Evolutionary conservation across 2,797 vertebrate genomes (phyloP).

Genomic region (Sparus aurata): DNA sequence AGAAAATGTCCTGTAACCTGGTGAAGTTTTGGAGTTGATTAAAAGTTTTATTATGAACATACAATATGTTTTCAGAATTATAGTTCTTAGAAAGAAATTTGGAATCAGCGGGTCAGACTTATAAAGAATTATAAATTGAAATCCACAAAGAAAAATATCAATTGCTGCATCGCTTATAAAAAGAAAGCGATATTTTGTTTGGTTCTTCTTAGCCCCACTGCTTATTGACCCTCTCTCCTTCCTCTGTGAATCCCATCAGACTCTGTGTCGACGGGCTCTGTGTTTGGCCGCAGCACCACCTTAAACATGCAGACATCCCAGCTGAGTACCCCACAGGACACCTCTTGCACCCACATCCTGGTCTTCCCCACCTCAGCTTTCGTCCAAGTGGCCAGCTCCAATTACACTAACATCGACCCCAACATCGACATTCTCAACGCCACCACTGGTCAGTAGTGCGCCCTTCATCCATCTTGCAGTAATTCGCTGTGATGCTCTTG

Average conservation of each 20-base stretch:
- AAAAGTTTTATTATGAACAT: too few species aligned
- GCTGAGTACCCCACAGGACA: conserved; percentile 98
- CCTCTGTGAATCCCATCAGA: conserved; percentile 81
- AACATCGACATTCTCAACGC: conserved; percentile 97
- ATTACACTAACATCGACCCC: conserved; percentile 91
- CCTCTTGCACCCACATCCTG: conserved; percentile 98
- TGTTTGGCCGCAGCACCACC: conserved; percentile 98
- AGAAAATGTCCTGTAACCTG: too few species aligned
- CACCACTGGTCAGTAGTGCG: conserved; percentile 91
- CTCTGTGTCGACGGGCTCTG: conserved; percentile 97
- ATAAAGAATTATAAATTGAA: too few species aligned
- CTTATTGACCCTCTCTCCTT: conserved; percentile 27
- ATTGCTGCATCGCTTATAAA: too few species aligned
- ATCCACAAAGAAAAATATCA: too few species aligned
- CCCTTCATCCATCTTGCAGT: not conserved
- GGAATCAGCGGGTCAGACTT: too few species aligned
- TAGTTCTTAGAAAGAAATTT: too few species aligned
- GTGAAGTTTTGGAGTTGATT: too few species aligned
- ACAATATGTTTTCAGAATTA: too few species aligned
- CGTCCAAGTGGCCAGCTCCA: conserved; percentile 95
- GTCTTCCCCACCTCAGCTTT: conserved; percentile 98
- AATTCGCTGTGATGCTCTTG: not conserved
- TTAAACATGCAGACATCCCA: conserved; percentile 98
- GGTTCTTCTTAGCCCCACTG: not conserved
- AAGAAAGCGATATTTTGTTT: not conserved